phyloP scores from a whole-genome alignment of 2,113 vertebrate genomes.

The Alaudala cheleensis region DNA sequence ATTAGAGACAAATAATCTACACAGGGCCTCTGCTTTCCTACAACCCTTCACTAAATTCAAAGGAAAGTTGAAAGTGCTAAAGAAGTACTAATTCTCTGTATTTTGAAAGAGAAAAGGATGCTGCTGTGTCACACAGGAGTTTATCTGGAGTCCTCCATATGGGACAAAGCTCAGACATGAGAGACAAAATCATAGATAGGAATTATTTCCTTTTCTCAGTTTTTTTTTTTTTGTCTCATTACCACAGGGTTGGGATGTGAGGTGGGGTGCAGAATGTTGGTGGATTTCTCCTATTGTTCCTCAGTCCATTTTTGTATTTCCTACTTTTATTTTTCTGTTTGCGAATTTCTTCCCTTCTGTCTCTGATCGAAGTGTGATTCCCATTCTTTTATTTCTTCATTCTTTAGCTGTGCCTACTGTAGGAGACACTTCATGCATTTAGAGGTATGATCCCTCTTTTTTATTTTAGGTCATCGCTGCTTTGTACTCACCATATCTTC shows the following conservation, averaged over 20 bases:
- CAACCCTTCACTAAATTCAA: background rate
- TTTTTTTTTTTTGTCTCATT: background rate
- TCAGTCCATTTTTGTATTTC: background rate
- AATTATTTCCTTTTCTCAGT: background rate
- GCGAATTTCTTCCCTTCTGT: background rate
- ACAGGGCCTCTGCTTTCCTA: background rate
- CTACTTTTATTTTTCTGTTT: background rate
- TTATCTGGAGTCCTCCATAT: background rate
- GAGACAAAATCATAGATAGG: background rate
- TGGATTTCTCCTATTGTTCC: background rate
- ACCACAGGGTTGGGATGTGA: accelerated
- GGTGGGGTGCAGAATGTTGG: background rate
- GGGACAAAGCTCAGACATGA: background rate
- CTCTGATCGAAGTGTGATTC: background rate
- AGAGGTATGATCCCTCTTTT: background rate
- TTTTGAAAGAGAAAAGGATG: background rate
- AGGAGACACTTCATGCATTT: background rate
- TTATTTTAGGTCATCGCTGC: background rate
- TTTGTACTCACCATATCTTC: background rate
- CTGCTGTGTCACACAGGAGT: background rate
- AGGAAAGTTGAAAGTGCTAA: background rate
- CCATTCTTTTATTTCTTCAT: background rate
- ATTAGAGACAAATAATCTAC: background rate
- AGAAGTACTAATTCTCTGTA: background rate
- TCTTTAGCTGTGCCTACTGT: background rate